A percentile compares a stretch with the other conserved stretches of the same genome.
These are phyloP conservation scores for Pelagia noctiluca DNA, from an alignment of 30 jellyfish, hydroid and myxozoan species.

Conservation along the genomic window DNA sequence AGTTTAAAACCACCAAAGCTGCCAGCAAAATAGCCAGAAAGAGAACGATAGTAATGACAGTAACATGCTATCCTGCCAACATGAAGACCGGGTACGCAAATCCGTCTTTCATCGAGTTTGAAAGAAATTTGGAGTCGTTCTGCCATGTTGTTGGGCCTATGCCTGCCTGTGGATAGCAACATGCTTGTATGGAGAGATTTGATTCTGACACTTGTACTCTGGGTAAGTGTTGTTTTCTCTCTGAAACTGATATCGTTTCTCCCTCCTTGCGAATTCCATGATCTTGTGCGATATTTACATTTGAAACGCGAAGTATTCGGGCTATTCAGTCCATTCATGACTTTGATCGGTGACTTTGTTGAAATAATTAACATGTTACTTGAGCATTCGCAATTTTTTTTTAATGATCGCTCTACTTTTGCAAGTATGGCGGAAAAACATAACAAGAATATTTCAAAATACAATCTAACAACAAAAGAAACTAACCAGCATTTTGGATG, in stretches of 20 bases:
- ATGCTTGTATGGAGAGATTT: conserved; percentile 75
- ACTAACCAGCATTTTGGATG: too few relatives aligned
- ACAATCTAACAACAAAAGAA: too few relatives aligned
- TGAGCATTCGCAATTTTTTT: background rate
- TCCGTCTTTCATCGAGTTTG: conserved; percentile 42
- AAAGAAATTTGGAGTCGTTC: conserved; percentile 21
- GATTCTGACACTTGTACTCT: conserved; percentile 52
- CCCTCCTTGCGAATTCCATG: background rate
- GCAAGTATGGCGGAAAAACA: too few relatives aligned
- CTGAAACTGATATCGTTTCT: background rate
- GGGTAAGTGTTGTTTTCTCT: conserved; percentile 31
- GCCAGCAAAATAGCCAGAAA: background rate
- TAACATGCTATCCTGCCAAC: background rate
- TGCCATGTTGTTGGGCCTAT: conserved; percentile 65
- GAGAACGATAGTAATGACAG: background rate
- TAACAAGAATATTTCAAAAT: too few relatives aligned
- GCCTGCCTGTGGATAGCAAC: conserved; percentile 66
- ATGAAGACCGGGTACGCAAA: background rate
- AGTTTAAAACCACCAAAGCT: background rate
- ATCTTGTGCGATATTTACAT: background rate
- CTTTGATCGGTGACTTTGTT: background rate
- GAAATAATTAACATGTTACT: background rate
- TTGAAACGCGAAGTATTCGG: background rate
- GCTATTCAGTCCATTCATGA: background rate
- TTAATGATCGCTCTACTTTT: too few relatives aligned